phyloP scores from a whole-genome alignment of 2,797 vertebrate genomes.

The Hemibagrus guttatus region DNA sequence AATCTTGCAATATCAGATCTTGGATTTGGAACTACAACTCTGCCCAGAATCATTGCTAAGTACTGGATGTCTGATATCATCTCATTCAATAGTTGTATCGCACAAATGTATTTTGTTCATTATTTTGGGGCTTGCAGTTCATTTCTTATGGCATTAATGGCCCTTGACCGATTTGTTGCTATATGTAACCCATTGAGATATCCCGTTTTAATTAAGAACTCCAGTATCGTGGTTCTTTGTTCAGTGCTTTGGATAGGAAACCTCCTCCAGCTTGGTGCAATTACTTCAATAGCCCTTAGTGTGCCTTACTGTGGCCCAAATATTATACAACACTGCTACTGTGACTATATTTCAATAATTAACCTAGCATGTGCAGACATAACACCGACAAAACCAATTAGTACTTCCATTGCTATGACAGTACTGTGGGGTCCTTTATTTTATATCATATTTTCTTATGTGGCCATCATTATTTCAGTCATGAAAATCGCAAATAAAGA shows the following conservation, averaged over 20 bases:
- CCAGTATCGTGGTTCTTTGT: conserved; percentile 28
- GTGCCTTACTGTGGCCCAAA: conserved; percentile 46
- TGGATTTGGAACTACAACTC: conserved; percentile 63
- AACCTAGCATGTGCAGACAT: conserved; percentile 45
- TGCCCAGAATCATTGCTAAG: conserved; percentile 66
- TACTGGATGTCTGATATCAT: conserved; percentile 66
- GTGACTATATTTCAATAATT: conserved; percentile 31
- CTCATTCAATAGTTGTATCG: conserved; percentile 64
- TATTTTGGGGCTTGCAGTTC: conserved; percentile 63
- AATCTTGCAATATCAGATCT: conserved; percentile 69
- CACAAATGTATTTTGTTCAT: conserved; percentile 71
- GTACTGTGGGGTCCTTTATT: conserved; percentile 43
- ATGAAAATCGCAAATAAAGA: conserved; percentile 60
- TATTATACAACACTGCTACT: conserved; percentile 45
- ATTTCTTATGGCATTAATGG: conserved; percentile 67
- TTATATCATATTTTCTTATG: conserved; percentile 72
- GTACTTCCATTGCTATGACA: conserved; percentile 29
- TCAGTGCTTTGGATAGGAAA: conserved; percentile 23
- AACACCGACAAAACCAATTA: neutral
- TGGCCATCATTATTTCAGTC: conserved; percentile 64
- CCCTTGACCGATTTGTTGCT: conserved; percentile 69
- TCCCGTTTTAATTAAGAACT: conserved; percentile 47
- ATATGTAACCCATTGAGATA: conserved; percentile 69
- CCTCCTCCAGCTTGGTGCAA: neutral
- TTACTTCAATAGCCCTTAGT: conserved; percentile 1